Evolutionary conservation across 1,140 invertebrate genomes (phyloP), one percentile per base, ranked within the genome.

Genomic region (Caenorhabditis briggsae): DNA sequence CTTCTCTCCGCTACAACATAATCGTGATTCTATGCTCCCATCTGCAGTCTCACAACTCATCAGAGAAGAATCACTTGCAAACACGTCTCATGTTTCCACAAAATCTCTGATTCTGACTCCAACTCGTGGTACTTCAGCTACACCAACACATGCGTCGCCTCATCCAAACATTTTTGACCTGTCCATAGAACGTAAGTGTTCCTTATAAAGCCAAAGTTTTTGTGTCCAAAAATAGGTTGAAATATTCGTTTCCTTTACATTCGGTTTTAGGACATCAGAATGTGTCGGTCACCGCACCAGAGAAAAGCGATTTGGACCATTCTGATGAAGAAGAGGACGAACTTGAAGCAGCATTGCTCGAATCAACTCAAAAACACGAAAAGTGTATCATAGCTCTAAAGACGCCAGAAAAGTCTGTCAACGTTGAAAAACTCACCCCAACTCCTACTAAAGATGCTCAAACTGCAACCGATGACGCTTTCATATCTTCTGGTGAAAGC

Each of bases 71-170:
- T 70, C 64, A n/a, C n/a, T 78, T 50, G 46, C 46, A 12, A 78
- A 48, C 18, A 12, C 70, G 23, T 78, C 70, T 25, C 70, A 78
- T 78, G 12, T 78, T 14, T 78, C 70, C 14, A 78, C 70, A 23
- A 78, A 78, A 43, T 78, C 70, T 14, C 18, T 78, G 7, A 78
- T 78, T 78, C 14, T 78, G 11, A 78, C 70, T 12, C 70, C 70
- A 6, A 50, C 46, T 20, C 46, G 70, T 20, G 43, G 18, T 9
- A 43, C n/a, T 50, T 33, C 33, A 33, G 33, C 33, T 70, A 2
- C 25, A 6, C 64, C 70, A 14, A 12, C n/a, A 20, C 59, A 18
- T 25, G 7, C 59, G 33, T 33, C 33, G 33, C 33, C 33, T 33
- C 33, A 33, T 33, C 33, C 33, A 33, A 33, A 33, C 12, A 8